Evolutionary conservation across 2,797 vertebrate genomes (phyloP), one percentile per base, ranked within the genome.

Genomic region (Cyprinodon diabolis): DNA sequence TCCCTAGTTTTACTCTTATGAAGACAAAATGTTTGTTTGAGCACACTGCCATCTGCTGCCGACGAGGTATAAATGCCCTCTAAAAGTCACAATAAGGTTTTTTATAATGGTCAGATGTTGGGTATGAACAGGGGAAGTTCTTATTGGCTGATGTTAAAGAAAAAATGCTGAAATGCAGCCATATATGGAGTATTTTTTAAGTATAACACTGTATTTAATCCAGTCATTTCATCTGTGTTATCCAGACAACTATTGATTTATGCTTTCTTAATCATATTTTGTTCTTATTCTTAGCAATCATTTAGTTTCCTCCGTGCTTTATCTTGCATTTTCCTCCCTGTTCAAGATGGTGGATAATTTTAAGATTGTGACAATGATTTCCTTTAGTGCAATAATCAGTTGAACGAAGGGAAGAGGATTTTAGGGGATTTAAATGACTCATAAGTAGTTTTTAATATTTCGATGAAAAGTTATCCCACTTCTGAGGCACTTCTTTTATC

Each of bases 331-430:
- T 60, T 63, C 69, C 68, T 82, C 68, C 70, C 67, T 82, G 75
- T 74, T 91, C 87, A 88, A 93, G 94, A 90, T 81, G 62, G 69
- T 54, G 77, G 75, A 43, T 84, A 71, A 84, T 68, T 60, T 72
- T 92, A 93, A 92, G 92, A 92, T 94, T 63, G 75, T 85, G 87
- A 93, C 91, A 90, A 95, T 95, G 91, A 91, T 95, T 91, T 96
- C 93, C 94, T 96, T 94, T 95, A 95, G 97, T 98, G 97, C 97
- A 98, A 97, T 98, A 98, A 98, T 92, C 93, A 90, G 83, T 78
- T 57, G 77, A 82, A 71, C 79, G 74, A 91, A 89, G 83, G 85
- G 86, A 91, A 81, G 83, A 84, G 66, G 77, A 82, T 81, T 83
- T 86, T 77, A 82, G 82, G 78, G 72, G 81, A 80, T 69, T 79